Evolutionary conservation across 2,888 invertebrate genomes (phyloP).

Genomic region (Drosophila neonasuta): DNA sequence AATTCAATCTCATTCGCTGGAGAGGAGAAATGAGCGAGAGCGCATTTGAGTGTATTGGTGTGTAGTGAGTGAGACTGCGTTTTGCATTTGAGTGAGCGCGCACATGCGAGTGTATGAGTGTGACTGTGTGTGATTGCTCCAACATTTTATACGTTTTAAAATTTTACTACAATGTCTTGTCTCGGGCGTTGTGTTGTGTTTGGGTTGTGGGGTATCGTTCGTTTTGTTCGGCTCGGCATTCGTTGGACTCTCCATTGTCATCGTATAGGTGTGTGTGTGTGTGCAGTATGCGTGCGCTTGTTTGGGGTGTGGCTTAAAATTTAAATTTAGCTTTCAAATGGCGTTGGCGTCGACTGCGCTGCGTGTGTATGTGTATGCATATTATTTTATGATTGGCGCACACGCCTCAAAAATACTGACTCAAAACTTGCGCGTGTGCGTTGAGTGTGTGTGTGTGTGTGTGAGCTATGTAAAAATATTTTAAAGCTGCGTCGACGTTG

Average conservation of each 20-base stretch:
- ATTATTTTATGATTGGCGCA: constrained; percentile 77
- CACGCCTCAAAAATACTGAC: constrained; percentile 64
- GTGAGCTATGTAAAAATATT: constrained; percentile 74
- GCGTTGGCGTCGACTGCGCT: constrained; percentile 64
- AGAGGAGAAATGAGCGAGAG: constrained; percentile 52
- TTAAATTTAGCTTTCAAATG: constrained; percentile 80
- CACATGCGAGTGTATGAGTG: constrained; percentile 31
- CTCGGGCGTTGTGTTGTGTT: constrained; percentile 5
- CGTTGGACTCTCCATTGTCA: constrained; percentile 59
- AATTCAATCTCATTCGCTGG: constrained; percentile 53
- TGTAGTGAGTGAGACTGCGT: constrained; percentile 12
- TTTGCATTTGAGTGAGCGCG: constrained; percentile 1
- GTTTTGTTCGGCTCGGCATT: constrained; percentile 57
- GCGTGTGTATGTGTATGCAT: constrained; percentile 62
- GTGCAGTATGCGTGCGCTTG: constrained; percentile 71
- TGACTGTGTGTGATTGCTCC: constrained; percentile 56
- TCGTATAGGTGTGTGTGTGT: constrained; percentile 43
- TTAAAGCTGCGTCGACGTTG: constrained; percentile 75
- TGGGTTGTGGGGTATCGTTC: constrained; percentile 42
- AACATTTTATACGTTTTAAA: constrained; percentile 79
- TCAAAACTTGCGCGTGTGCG: constrained; percentile 36
- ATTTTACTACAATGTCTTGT: constrained; percentile 67
- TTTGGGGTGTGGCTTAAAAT: constrained; percentile 82
- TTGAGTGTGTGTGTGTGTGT: constrained; percentile 8
- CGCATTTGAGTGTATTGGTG: constrained; percentile 22